Evolutionary conservation across 1,140 invertebrate species (phyloP).

Genomic region (Cotesia chilonis): DNA sequence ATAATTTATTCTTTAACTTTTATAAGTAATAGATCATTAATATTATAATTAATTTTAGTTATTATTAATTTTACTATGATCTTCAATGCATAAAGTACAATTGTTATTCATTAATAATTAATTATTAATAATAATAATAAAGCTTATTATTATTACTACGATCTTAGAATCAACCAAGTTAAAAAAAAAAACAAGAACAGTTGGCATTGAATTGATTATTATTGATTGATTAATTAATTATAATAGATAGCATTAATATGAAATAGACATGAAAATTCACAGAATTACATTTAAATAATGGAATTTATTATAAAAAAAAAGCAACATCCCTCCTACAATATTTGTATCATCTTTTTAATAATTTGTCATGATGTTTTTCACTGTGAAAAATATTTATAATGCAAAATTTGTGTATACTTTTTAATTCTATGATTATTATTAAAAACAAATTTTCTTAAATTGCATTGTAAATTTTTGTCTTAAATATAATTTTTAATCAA

Average conservation of each 20-base stretch:
- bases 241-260: conserved; percentile 26
- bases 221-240: conserved; percentile 1
- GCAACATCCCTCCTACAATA: neutral
- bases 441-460: neutral
- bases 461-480: conserved; percentile 6
- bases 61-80: neutral
- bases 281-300: conserved; percentile 5
- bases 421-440: conserved; percentile 4
- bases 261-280: neutral
- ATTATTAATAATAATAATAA: conserved; percentile 1
- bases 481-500: neutral
- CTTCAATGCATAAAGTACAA: conserved; percentile 31
- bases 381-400: conserved; percentile 10
- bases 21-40: conserved; percentile 22
- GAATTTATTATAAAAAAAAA: neutral
- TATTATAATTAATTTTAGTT: too few species aligned
- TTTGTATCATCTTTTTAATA: conserved; percentile 11
- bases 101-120: conserved; percentile 21
- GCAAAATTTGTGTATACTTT: conserved; percentile 22
- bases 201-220: conserved; percentile 1
- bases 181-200: neutral
- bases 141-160: neutral
- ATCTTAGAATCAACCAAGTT: neutral
- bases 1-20: conserved; percentile 37
- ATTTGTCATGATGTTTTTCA: neutral